These are phyloP conservation scores for Pseudochirops cupreus DNA, from an alignment of 2,797 vertebrate species.

Conservation along the genomic window DNA sequence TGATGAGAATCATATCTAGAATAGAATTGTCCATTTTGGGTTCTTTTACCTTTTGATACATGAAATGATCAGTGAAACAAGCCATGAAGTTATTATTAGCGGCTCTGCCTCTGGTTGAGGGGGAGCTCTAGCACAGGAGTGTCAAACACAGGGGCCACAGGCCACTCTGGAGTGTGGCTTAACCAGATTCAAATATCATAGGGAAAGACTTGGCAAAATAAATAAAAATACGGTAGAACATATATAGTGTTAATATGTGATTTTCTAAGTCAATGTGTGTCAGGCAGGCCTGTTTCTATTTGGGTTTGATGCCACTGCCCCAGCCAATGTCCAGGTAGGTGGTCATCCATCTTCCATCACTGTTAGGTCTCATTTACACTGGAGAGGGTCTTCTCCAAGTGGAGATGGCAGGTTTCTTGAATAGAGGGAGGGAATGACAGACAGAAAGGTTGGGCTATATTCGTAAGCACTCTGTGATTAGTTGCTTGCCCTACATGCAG, in stretches of 20 bases:
- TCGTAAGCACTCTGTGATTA: background rate
- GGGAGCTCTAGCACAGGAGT: background rate
- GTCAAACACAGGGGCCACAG: background rate
- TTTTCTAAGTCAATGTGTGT: background rate
- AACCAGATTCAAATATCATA: background rate
- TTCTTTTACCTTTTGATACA: background rate
- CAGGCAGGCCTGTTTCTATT: background rate
- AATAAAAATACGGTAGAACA: background rate
- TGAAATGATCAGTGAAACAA: background rate
- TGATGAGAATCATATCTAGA: background rate
- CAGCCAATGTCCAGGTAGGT: background rate
- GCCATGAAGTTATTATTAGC: background rate
- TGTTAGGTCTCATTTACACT: background rate
- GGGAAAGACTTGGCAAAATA: background rate
- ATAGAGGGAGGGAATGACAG: background rate
- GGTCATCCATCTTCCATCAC: background rate
- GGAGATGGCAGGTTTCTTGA: background rate
- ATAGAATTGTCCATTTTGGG: background rate
- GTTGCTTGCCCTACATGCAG: background rate
- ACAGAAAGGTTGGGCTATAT: background rate
- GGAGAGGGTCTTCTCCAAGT: background rate
- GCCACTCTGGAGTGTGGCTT: background rate
- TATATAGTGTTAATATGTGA: background rate
- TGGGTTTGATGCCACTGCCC: background rate
- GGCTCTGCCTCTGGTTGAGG: background rate